Evolutionary conservation across 2,888 invertebrate species (phyloP).

Genomic region (Tetragnatha montana): DNA sequence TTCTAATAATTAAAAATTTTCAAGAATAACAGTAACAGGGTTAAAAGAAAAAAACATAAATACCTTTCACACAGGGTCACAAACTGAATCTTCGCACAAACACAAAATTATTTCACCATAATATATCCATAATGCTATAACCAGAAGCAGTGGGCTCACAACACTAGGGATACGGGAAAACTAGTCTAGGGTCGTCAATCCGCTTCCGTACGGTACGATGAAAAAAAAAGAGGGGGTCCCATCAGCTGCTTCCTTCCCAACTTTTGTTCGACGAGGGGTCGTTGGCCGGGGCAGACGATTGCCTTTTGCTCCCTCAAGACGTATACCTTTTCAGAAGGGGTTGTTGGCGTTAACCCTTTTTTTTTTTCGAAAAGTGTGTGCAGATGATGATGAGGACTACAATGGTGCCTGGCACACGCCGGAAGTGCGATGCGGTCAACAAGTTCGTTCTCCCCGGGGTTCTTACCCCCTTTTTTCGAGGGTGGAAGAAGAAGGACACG

Average conservation of each 20-base stretch:
- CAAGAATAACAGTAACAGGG: too few species aligned
- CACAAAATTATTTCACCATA: too few species aligned
- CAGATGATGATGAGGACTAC: slow-evolving; percentile 39
- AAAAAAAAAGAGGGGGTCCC: slow-evolving; percentile 12
- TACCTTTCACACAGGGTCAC: too few species aligned
- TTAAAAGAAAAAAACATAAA: too few species aligned
- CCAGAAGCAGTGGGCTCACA: too few species aligned
- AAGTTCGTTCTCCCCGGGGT: slow-evolving; percentile 24
- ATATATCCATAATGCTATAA: too few species aligned
- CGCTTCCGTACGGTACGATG: slow-evolving; percentile 42
- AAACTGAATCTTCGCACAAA: too few species aligned
- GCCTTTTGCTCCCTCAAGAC: slow-evolving; percentile 56
- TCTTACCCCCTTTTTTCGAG: background rate
- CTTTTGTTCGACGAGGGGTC: slow-evolving; percentile 42
- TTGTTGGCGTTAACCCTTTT: slow-evolving; percentile 49
- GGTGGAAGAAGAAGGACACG: background rate
- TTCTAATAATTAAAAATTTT: too few species aligned
- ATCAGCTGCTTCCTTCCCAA: slow-evolving; percentile 65
- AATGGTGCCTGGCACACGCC: slow-evolving; percentile 29
- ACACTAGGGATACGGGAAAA: slow-evolving; percentile 19
- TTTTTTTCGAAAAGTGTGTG: slow-evolving; percentile 10
- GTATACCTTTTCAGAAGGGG: slow-evolving; percentile 37
- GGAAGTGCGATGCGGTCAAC: slow-evolving; percentile 4
- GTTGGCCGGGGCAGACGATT: slow-evolving; percentile 53
- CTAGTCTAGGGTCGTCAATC: slow-evolving; percentile 48